These are phyloP conservation scores for Drosophila parthenogenetica DNA, from an alignment of 2,888 invertebrate genomes.

Conservation along the genomic window DNA sequence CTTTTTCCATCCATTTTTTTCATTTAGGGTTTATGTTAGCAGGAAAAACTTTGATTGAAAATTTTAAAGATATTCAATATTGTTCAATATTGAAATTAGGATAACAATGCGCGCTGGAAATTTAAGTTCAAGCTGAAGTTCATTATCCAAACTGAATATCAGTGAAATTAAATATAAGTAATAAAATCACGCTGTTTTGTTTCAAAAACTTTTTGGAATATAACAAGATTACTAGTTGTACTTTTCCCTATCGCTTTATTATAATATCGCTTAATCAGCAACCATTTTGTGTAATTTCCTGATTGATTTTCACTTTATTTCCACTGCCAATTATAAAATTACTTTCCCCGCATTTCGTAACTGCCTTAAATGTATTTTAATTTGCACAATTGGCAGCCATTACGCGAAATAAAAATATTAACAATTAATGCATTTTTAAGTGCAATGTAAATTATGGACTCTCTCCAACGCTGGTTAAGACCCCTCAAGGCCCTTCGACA, in stretches of 20 bases:
- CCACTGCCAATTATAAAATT: constrained; percentile 1
- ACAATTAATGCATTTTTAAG: constrained; percentile 78
- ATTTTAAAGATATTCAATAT: constrained; percentile 15
- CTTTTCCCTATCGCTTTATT: neutral
- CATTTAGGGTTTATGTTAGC: constrained; percentile 11
- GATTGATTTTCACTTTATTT: constrained; percentile 33
- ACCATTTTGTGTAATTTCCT: neutral
- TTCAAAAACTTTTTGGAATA: too few relatives aligned
- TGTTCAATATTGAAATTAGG: constrained; percentile 7
- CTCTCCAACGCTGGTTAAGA: constrained; percentile 29
- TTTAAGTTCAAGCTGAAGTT: neutral
- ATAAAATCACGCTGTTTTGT: too few relatives aligned
- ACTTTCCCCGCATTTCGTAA: neutral
- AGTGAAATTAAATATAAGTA: too few relatives aligned
- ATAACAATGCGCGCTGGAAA: constrained; percentile 15
- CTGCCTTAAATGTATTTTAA: constrained; percentile 27
- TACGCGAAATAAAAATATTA: constrained; percentile 61
- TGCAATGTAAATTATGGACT: constrained; percentile 65
- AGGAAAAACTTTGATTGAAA: constrained; percentile 57
- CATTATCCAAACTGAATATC: too few relatives aligned
- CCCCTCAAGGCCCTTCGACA: constrained; percentile 42
- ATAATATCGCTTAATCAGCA: neutral
- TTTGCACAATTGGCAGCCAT: constrained; percentile 60
- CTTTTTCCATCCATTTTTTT: constrained; percentile 26
- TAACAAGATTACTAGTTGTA: too few relatives aligned